phyloP scores from a whole-genome alignment of 2,113 vertebrate species.

The Meles meles region DNA sequence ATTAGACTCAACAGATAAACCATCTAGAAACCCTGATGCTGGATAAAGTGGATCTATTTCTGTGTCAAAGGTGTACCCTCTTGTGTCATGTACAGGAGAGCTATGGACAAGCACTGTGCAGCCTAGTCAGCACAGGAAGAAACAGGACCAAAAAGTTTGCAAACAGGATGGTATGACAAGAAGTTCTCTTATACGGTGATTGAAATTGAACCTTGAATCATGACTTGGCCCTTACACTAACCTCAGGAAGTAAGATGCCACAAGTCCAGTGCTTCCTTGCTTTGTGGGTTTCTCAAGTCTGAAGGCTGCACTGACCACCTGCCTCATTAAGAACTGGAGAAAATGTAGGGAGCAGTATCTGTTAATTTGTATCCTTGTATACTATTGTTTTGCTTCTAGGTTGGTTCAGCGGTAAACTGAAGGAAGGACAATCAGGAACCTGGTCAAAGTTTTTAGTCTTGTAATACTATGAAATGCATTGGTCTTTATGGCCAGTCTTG shows the following conservation, averaged over 20 bases:
- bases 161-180: background rate
- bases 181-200: background rate
- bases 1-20: background rate
- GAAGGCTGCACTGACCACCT: background rate
- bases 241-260: background rate
- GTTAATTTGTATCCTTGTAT: background rate
- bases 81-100: background rate
- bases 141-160: background rate
- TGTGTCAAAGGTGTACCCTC: accelerated
- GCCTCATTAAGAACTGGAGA: background rate
- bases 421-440: background rate
- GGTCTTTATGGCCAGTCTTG: background rate
- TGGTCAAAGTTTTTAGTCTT: background rate
- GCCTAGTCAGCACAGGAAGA: background rate
- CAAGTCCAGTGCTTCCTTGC: background rate
- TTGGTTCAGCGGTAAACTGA: background rate
- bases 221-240: no score
- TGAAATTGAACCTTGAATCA: background rate
- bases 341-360: background rate
- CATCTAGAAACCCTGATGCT: background rate
- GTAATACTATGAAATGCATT: background rate
- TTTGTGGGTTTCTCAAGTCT: background rate
- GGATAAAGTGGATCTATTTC: background rate
- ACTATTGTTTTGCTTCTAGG: background rate
- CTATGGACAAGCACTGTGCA: accelerated